phyloP scores from a whole-genome alignment of 1,140 invertebrate genomes.

The Tetraneura akinire region DNA sequence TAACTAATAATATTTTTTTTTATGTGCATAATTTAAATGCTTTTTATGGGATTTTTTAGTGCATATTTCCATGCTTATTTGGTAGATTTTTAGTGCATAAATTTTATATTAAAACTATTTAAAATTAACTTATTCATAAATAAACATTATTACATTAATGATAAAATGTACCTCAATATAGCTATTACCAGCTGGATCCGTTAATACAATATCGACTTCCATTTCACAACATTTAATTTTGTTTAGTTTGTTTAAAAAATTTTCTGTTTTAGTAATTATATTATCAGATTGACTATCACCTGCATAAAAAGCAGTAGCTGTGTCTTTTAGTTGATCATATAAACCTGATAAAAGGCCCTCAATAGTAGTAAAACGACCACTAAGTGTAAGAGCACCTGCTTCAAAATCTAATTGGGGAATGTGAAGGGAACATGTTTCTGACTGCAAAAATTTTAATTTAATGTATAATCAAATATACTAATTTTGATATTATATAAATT shows the following conservation, averaged over 20 bases:
- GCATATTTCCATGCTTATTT: too few species aligned
- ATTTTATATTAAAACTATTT: too few species aligned
- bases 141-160: too few species aligned
- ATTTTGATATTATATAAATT: too few species aligned
- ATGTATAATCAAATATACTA: too few species aligned
- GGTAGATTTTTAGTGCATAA: too few species aligned
- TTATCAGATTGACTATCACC: slow-evolving; percentile 68
- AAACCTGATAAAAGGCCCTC: slow-evolving; percentile 79
- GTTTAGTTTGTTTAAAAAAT: slow-evolving; percentile 73
- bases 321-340: slow-evolving; percentile 68
- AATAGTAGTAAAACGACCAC: slow-evolving; percentile 92
- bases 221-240: slow-evolving; percentile 69
- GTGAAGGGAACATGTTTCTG: slow-evolving; percentile 83
- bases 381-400: slow-evolving; percentile 79
- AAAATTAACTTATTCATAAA: too few species aligned
- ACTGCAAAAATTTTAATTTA: too few species aligned
- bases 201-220: slow-evolving; percentile 78
- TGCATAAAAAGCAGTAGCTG: slow-evolving; percentile 67
- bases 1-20: too few species aligned
- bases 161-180: slow-evolving; percentile 76
- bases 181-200: slow-evolving; percentile 97
- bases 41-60: too few species aligned
- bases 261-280: slow-evolving; percentile 63
- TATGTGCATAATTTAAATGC: too few species aligned
- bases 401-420: slow-evolving; percentile 92